These are phyloP conservation scores for Parotia lawesii DNA, from an alignment of 2,113 vertebrate species.

Conservation along the genomic window DNA sequence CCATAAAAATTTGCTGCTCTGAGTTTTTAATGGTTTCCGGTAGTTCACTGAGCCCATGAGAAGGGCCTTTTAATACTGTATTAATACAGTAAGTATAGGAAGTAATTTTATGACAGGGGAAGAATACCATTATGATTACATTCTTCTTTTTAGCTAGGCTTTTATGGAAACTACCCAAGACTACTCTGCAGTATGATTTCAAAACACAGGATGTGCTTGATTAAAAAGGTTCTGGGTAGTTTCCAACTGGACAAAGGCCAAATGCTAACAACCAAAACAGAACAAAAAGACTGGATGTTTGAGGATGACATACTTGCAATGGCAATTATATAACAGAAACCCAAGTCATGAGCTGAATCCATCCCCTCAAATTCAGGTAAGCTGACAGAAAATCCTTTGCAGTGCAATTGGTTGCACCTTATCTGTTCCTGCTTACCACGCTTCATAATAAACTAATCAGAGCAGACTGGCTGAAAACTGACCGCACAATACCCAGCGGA, in stretches of 20 bases:
- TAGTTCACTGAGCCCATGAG: constrained; percentile 9
- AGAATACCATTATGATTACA: constrained; percentile 52
- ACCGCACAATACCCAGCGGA: background rate
- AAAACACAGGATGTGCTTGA: constrained; percentile 59
- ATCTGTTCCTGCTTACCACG: constrained; percentile 16
- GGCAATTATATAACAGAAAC: constrained; percentile 54
- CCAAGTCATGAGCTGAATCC: background rate
- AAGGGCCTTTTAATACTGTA: constrained; percentile 50
- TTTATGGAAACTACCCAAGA: constrained; percentile 61
- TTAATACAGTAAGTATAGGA: constrained; percentile 54
- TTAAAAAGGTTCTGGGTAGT: constrained; percentile 57
- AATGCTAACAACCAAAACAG: constrained; percentile 48
- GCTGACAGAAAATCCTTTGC: constrained; percentile 52
- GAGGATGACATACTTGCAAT: constrained; percentile 22
- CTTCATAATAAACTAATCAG: constrained; percentile 11
- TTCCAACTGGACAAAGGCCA: constrained; percentile 61
- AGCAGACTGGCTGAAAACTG: background rate
- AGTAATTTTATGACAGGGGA: constrained; percentile 51
- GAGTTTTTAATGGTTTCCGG: constrained; percentile 24
- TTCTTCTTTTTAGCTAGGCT: constrained; percentile 52
- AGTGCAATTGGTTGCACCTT: constrained; percentile 21
- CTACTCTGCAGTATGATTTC: constrained; percentile 30
- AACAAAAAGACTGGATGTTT: constrained; percentile 52
- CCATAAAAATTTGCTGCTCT: constrained; percentile 11
- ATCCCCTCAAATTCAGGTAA: background rate